Evolutionary conservation across 2,888 invertebrate species (phyloP).

Genomic region (Heliconius cydno): DNA sequence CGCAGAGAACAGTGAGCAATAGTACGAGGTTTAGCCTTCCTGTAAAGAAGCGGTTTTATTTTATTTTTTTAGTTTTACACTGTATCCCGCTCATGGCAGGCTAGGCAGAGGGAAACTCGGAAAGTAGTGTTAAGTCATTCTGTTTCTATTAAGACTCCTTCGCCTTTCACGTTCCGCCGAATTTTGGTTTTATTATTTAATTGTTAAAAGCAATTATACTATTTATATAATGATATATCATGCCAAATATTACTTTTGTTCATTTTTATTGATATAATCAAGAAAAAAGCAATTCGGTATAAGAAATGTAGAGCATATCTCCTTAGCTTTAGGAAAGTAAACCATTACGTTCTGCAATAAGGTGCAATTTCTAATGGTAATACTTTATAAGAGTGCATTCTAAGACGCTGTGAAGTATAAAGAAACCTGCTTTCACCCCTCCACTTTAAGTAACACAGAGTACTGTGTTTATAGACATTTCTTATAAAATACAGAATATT

Average conservation of each 20-base stretch:
- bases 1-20: too few species aligned
- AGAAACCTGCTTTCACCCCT: constrained; percentile 51
- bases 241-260: too few species aligned
- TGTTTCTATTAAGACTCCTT: too few species aligned
- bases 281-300: not conserved
- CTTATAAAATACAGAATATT: not conserved
- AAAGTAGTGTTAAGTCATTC: too few species aligned
- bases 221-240: too few species aligned
- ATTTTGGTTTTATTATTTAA: too few species aligned
- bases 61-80: not conserved
- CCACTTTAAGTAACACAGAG: constrained; percentile 35
- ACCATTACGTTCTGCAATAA: not conserved
- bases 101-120: too few species aligned
- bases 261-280: not conserved
- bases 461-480: constrained; percentile 36
- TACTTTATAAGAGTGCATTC: not conserved
- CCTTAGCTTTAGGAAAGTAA: not conserved
- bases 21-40: too few species aligned
- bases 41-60: too few species aligned
- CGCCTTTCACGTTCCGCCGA: too few species aligned
- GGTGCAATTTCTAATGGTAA: constrained; percentile 16
- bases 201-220: too few species aligned
- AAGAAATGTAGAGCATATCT: not conserved
- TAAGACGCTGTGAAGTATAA: constrained; percentile 43
- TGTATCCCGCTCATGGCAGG: not conserved